Percentiles rank a stretch among this genome's conserved stretches.
Conservation (phyloP, 2,113 vertebrate genomes). For the Nothobranchius furzeri region DNA sequence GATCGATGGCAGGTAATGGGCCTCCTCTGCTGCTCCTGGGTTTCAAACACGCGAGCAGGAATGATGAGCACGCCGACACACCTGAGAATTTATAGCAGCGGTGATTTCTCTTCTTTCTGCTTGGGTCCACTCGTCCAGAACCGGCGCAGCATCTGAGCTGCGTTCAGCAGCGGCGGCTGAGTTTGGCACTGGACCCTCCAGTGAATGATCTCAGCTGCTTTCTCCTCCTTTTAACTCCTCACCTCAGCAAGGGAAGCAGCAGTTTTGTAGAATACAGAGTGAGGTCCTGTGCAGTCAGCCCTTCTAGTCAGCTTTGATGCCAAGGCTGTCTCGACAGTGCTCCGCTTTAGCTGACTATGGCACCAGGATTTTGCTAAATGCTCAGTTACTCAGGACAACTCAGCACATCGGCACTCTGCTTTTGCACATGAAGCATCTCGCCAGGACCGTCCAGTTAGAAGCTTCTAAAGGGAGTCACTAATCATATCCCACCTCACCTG, state of each 20-base stretch:
- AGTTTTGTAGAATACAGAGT: constrained; percentile 27
- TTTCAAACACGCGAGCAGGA: constrained; percentile 23
- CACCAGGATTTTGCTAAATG: constrained; percentile 36
- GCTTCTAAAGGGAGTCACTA: constrained; percentile 1
- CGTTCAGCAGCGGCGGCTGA: constrained; percentile 14
- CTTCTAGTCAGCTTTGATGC: constrained; percentile 18
- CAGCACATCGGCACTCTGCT: constrained; percentile 44
- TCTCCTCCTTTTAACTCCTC: constrained; percentile 38
- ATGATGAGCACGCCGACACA: constrained; percentile 12
- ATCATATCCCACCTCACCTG: background rate
- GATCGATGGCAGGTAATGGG: constrained; percentile 41
- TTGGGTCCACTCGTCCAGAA: constrained; percentile 13
- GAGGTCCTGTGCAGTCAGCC: background rate
- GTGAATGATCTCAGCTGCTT: constrained; percentile 27
- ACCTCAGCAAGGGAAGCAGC: constrained; percentile 53
- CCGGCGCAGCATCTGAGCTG: constrained; percentile 24
- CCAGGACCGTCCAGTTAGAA: constrained; percentile 7
- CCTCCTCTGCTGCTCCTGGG: constrained; percentile 10
- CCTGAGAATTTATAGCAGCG: constrained; percentile 17
- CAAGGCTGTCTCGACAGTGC: constrained; percentile 6
- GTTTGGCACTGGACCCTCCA: background rate
- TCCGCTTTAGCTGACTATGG: constrained; percentile 39
- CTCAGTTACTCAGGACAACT: constrained; percentile 39
- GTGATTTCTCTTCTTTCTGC: constrained; percentile 15
- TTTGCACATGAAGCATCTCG: background rate